Conservation (phyloP, 2,888 invertebrate species). For the Thera obeliscata region DNA sequence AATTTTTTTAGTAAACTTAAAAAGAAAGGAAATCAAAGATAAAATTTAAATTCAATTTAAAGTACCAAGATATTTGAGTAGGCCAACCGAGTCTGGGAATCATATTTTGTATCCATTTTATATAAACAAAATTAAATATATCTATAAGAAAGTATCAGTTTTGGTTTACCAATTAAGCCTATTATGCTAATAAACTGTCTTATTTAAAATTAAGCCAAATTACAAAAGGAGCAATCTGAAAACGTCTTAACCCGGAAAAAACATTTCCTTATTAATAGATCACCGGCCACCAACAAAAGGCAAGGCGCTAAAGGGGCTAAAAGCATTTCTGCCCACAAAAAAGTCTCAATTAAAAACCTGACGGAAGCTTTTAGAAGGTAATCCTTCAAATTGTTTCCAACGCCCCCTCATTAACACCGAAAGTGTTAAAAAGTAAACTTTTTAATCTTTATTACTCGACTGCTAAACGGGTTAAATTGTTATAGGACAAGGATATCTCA, state of each 20-base stretch:
- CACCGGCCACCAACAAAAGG: conserved; percentile 75
- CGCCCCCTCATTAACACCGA: conserved; percentile 84
- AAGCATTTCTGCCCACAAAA: conserved; percentile 81
- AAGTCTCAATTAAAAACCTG: conserved; percentile 85
- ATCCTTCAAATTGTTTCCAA: conserved; percentile 85
- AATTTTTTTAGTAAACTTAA: no score
- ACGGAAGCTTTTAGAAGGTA: conserved; percentile 85
- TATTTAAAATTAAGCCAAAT: conserved; percentile 44
- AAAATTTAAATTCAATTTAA: no score
- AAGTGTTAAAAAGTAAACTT: conserved; percentile 85
- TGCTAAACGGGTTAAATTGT: conserved; percentile 83
- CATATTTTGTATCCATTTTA: background rate
- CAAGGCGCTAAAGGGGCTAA: conserved; percentile 78
- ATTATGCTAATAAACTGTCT: conserved; percentile 38
- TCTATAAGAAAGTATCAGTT: no score
- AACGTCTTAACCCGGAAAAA: conserved; percentile 52
- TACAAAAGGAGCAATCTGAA: conserved; percentile 41
- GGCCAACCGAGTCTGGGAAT: no score
- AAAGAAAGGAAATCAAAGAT: no score
- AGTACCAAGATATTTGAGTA: no score
- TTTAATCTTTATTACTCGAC: conserved; percentile 84
- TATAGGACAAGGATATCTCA: conserved; percentile 75
- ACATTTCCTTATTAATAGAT: conserved; percentile 80
- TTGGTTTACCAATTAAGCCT: background rate
- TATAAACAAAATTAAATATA: conserved; percentile 2